Evolutionary conservation across 1,140 invertebrate species (phyloP), one percentile per base, ranked within the genome.

Genomic region (Thalassaphorura encarpata): DNA sequence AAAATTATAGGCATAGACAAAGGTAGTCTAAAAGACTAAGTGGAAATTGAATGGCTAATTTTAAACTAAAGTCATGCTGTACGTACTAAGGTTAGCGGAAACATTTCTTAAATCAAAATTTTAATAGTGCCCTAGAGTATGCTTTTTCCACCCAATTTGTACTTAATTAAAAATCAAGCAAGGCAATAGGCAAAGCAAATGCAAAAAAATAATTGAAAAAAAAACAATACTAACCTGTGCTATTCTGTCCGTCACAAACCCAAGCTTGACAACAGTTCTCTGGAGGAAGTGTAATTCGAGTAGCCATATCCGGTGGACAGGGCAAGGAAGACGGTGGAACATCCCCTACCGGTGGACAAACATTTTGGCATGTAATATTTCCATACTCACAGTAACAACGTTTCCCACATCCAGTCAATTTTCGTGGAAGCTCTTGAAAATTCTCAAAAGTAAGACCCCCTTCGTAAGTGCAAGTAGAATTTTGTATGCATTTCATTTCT

Each of bases 371-470:
- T 43, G 87, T 84, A 4, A 93, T 76, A 59, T 85, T 85, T 24
- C 89, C 88, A 69, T 83, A 82, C 67, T 89, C 84, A 66, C 89
- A 93, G 69, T 81, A 87, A 70, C 89, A 94, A 64, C 81, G 75
- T 56, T 86, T 80, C 50, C 89, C 85, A 68, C 89, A 94, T 45
- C 87, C 86, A 46, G 78, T 79, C 19, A 84, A 64, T 71, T 85
- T 75, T 68, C 71, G 67, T 2, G 83, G 83, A 29, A 86, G 80
- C 49, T 80, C 78, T 31, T 80, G 77, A 76, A 80, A 83, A 67
- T 86, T 84, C 23, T 51, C 27, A 41, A 58, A 58, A 13, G 50
- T 28, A n/a, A 49, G 43, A n/a, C n/a, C n/a, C 2, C 39, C 60
- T n/a, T 31, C 29, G 27, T 51, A 28, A 16, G 16, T 18, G 40